These are phyloP conservation scores for Polypterus bichir DNA, from an alignment of 2,113 vertebrate species.

Conservation along the genomic window DNA sequence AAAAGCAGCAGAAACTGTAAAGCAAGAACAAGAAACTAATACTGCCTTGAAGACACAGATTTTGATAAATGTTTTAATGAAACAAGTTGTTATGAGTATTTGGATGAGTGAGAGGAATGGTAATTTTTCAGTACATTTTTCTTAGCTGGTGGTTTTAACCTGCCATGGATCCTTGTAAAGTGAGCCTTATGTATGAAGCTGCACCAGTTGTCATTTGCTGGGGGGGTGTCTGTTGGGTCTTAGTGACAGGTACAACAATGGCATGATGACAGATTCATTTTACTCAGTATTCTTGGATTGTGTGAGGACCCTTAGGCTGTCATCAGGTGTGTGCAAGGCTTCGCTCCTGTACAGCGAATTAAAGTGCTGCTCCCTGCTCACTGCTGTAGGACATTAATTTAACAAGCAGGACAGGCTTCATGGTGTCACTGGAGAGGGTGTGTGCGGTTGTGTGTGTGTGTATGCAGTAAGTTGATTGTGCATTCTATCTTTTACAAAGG, in stretches of 20 bases:
- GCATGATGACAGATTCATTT: conserved; percentile 33
- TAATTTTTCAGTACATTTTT: no score
- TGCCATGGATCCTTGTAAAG: not conserved
- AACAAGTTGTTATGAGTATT: no score
- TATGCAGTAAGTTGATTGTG: not conserved
- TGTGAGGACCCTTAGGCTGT: conserved; percentile 19
- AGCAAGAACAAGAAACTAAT: no score
- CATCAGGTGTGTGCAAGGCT: conserved; percentile 33
- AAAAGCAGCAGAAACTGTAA: no score
- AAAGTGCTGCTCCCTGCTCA: conserved; percentile 11
- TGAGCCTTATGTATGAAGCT: conserved; percentile 11
- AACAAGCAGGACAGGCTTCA: not conserved
- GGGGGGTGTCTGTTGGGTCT: conserved; percentile 2
- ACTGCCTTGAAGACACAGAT: conserved; percentile 7
- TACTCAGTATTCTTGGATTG: conserved; percentile 23
- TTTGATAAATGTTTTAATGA: conserved; percentile 5
- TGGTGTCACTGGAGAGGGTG: not conserved
- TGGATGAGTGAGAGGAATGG: no score
- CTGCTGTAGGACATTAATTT: conserved; percentile 20
- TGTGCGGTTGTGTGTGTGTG: conserved; percentile 6
- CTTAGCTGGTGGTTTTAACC: conserved; percentile 1
- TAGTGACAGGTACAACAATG: conserved; percentile 30
- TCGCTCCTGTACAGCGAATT: conserved; percentile 8
- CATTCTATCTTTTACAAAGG: conserved; percentile 17
- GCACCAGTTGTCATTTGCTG: conserved; percentile 14